Evolutionary conservation across 1,140 invertebrate species (phyloP).

Genomic region (Watersipora subatra): DNA sequence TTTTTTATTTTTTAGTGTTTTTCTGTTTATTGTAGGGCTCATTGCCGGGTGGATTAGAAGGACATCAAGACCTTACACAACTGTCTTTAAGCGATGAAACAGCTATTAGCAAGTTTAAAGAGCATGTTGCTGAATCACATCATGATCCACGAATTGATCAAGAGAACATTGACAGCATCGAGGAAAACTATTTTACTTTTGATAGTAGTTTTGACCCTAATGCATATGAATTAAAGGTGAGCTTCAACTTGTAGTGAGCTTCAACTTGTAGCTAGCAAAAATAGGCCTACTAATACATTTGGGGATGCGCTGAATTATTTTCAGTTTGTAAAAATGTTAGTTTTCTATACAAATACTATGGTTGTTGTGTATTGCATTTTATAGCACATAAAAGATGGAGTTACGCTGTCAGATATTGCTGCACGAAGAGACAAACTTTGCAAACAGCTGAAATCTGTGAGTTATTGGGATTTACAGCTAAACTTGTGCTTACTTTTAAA

Average conservation of each 20-base stretch:
- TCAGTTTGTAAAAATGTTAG: too few species aligned
- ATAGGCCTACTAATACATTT: too few species aligned
- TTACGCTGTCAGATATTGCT: slow-evolving; percentile 53
- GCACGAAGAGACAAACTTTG: slow-evolving; percentile 52
- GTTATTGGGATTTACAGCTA: too few species aligned
- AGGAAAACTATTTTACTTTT: slow-evolving; percentile 50
- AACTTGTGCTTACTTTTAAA: too few species aligned
- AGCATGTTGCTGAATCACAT: slow-evolving; percentile 1
- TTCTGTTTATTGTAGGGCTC: too few species aligned
- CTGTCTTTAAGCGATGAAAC: too few species aligned
- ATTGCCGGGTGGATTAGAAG: too few species aligned
- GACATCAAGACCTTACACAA: too few species aligned
- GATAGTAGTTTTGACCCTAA: slow-evolving; percentile 46
- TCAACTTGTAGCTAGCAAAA: not conserved
- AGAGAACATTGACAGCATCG: slow-evolving; percentile 55
- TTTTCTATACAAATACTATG: too few species aligned
- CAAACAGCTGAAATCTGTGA: slow-evolving; percentile 64
- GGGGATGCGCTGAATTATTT: too few species aligned
- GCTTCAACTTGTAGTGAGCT: not conserved
- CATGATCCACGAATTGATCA: slow-evolving; percentile 48
- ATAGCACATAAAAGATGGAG: slow-evolving; percentile 7
- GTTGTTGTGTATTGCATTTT: too few species aligned
- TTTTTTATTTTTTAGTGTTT: too few species aligned
- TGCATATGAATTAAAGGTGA: slow-evolving; percentile 50
- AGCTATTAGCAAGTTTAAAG: not conserved